Percentiles rank a stretch among this genome's conserved stretches.
phyloP scores from a whole-genome alignment of 2,113 vertebrate genomes.

The Grallaria varia region DNA sequence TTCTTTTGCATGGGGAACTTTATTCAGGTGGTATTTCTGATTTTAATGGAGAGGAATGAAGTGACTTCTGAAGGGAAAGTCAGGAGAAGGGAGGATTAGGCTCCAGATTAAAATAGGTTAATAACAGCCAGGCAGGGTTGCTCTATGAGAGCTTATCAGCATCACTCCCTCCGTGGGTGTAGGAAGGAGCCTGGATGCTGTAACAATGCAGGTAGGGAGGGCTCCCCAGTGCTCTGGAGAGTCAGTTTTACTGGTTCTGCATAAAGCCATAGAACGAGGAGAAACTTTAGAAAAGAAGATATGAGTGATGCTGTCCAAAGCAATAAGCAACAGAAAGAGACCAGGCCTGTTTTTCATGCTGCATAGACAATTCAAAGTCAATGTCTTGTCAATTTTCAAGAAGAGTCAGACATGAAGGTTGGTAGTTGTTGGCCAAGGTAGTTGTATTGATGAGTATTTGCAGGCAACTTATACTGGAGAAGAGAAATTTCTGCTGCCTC shows the following conservation, averaged over 20 bases:
- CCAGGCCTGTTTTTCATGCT: background rate
- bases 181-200: background rate
- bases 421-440: background rate
- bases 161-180: background rate
- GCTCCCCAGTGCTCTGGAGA: background rate
- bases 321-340: background rate
- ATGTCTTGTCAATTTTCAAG: background rate
- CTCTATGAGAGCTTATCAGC: background rate
- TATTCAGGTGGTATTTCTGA: background rate
- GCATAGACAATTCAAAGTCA: accelerated
- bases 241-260: background rate
- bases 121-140: background rate
- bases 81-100: background rate
- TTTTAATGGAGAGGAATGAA: background rate
- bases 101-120: background rate
- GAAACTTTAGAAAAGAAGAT: background rate
- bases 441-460: background rate
- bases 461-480: background rate
- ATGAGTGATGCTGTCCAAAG: background rate
- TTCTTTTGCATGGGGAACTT: background rate
- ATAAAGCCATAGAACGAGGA: background rate
- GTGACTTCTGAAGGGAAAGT: background rate
- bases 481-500: background rate
- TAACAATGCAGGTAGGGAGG: background rate
- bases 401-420: background rate